Percentiles rank a stretch among this genome's conserved stretches.
Evolutionary conservation across 2,797 vertebrate species (phyloP).

Genomic region (Smutsia gigantea): DNA sequence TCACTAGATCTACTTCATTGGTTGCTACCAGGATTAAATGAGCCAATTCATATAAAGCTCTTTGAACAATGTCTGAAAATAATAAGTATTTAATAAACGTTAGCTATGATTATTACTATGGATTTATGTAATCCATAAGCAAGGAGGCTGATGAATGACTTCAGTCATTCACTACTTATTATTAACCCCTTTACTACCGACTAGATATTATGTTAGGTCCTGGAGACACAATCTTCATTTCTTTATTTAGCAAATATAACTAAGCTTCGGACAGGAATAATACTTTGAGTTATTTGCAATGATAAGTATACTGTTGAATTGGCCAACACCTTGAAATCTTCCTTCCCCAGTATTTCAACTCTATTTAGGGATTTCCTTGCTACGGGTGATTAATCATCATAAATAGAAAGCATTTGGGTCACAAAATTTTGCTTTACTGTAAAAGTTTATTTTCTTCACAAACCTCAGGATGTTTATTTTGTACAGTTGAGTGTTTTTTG

Average conservation of each 20-base stretch:
- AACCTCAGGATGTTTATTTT: constrained; percentile 15
- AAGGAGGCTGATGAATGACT: neutral
- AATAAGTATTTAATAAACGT: neutral
- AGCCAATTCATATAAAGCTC: neutral
- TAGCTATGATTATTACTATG: neutral
- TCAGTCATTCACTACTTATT: neutral
- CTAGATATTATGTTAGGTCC: neutral
- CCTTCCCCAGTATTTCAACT: neutral
- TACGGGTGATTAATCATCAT: neutral
- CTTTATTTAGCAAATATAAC: constrained; percentile 42
- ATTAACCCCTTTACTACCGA: neutral
- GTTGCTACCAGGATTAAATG: neutral
- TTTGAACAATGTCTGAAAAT: constrained; percentile 30
- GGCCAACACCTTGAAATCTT: constrained; percentile 11
- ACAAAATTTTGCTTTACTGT: constrained; percentile 29
- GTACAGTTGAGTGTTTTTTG: neutral
- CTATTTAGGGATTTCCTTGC: neutral
- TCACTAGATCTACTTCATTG: neutral
- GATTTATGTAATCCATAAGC: neutral
- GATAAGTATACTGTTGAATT: neutral
- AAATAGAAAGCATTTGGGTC: neutral
- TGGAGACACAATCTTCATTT: neutral
- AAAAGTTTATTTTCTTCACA: neutral
- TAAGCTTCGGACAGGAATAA: neutral
- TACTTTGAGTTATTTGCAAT: neutral